Evolutionary conservation across 2,113 vertebrate genomes (phyloP), one percentile per base, ranked within the genome.

Genomic region (Phylloscopus trochiloides): DNA sequence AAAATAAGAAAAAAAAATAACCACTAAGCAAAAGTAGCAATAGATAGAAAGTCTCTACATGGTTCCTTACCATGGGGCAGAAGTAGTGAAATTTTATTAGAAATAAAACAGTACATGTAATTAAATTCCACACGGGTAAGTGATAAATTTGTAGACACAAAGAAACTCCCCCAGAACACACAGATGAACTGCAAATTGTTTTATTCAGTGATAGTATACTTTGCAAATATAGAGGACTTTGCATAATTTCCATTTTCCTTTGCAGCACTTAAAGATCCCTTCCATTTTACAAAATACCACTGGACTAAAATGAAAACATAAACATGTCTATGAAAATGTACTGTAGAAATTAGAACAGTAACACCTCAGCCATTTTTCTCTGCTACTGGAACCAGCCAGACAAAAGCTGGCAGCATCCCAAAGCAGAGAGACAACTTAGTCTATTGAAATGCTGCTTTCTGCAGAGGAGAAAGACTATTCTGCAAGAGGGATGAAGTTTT

Each of bases 171-270:
- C 40, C 61, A 78, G 74, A 86, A 90, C 71, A 80, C 59, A 74
- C 4, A 86, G n/a, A 50, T 62, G 48, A 88, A 66, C 28, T 90
- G 92, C 40, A 77, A 50, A 71, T 74, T 74, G 62, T 38, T 97
- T 97, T 96, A 97, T 96, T 96, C 45, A 21, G 57, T 74, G 63
- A 77, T 21, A 67, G 25, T 11, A 12, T 55, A 78, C 50, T 86
- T 92, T 72, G 83, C 4, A 8, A 87, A 91, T 65, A 77, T 9
- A 76, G 59, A 93, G 16, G 29, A 68, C 58, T 95, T 67, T 7
- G 78, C 92, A 88, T 78, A 93, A 45, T 92, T 93, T 88, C 63
- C 52, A 75, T 84, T 92, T 94, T 95, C 52, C 72, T 94, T 76
- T 94, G 78, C 73, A 90, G 52, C 45, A 65, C 61, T 83, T 90